Evolutionary conservation across 2,888 invertebrate genomes (phyloP), one percentile per base, ranked within the genome.

Genomic region (Epinotia bilunana): DNA sequence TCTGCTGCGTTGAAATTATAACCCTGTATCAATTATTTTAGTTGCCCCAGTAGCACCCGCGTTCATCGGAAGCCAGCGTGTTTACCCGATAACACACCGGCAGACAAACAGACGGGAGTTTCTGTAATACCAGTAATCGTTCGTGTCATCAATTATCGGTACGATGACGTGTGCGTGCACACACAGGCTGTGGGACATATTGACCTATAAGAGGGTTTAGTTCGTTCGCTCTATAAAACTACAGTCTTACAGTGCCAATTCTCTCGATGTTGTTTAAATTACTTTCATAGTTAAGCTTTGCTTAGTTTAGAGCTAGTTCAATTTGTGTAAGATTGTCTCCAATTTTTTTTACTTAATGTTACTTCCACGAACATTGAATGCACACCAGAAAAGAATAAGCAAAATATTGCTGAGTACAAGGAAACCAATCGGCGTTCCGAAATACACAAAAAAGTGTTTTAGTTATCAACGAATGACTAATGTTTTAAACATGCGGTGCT

Each of bases 111-210:
- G 53, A 80, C 81, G 70, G 78, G 75, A 79, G 79, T 81, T 80
- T 80, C 73, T 67, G 67, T 67, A 67, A 71, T 74, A 71, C 64
- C 65, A 46, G 74, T 81, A 77, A 80, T 74, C 72, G 75, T 70
- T 72, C 74, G 78, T 80, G 81, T 86, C 83, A 84, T 82, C 78
- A 79, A 79, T 82, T 86, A 88, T 87, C 87, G 74, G 60, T 71
- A 70, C 55, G 64, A 77, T 85, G 88, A 86, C 86, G 82, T 84
- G 80, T 80, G 80, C 83, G 80, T 80, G 80, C 83, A 87, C 87
- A 88, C 83, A 87, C 76, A 76, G 58, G 57, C 23, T 57, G 62
- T 57, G 73, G 69, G 53, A 74, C 72, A 76, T 76, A 73, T 78
- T 73, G 77, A 69, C 68, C 68, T 58, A 46, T 18, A 61, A 13